A percentile compares a stretch with the other conserved stretches of the same genome.
These are phyloP conservation scores for Brienomyrus longianalis DNA, from an alignment of 2,113 vertebrate species.

Conservation along the genomic window DNA sequence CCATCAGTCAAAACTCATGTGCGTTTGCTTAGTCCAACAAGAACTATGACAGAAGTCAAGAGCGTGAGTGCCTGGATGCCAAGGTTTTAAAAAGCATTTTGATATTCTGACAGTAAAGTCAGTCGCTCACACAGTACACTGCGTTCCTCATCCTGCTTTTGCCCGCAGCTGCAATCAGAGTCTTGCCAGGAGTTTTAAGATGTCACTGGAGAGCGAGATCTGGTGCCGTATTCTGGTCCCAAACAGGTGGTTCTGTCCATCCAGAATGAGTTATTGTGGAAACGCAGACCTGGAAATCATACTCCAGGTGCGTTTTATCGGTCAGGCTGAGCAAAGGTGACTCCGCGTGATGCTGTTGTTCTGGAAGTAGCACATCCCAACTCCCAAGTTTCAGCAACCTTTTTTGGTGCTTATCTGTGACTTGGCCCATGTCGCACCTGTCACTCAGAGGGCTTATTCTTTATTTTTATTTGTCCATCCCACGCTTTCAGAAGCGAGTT, in stretches of 20 bases:
- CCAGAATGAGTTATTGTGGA: not conserved
- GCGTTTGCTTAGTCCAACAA: not conserved
- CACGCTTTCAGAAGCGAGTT: not conserved
- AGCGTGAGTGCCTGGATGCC: not conserved
- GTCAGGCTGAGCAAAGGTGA: not conserved
- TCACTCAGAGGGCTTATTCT: not conserved
- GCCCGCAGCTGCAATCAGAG: constrained; percentile 1
- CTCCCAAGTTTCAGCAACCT: not conserved
- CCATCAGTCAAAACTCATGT: not conserved
- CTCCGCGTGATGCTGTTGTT: not conserved
- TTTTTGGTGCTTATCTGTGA: not conserved
- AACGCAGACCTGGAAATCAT: not conserved
- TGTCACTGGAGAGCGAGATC: constrained; percentile 4
- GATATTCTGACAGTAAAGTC: constrained; percentile 1
- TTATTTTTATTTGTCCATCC: constrained; percentile 1
- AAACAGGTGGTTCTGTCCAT: constrained; percentile 1
- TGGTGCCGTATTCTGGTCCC: not conserved
- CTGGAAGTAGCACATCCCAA: not conserved
- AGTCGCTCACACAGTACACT: not conserved
- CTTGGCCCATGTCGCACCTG: not conserved
- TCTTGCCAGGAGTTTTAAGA: constrained; percentile 3
- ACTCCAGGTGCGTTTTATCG: not conserved
- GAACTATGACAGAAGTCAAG: not conserved
- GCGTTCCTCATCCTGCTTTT: not conserved
- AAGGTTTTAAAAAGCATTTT: not conserved